Evolutionary conservation across 92 coral and sea anemone genomes (phyloP).

Genomic region (Virgularia gustaviana): DNA sequence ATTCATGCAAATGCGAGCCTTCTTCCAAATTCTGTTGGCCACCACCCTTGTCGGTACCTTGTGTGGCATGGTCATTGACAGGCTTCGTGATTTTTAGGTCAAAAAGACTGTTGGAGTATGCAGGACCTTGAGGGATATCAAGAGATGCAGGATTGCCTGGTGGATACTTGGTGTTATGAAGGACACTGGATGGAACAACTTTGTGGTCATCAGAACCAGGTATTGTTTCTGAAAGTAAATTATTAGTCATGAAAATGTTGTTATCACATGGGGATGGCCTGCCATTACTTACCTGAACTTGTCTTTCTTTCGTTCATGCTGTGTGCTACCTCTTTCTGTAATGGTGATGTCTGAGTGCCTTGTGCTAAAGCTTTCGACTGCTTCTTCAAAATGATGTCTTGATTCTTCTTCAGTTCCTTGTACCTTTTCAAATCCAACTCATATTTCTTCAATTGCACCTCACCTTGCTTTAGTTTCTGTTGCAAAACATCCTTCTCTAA

Average conservation of each 20-base stretch:
- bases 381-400: slow-evolving; percentile 6
- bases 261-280: too few relatives aligned
- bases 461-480: slow-evolving; percentile 11
- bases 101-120: slow-evolving; percentile 54
- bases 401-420: slow-evolving; percentile 3
- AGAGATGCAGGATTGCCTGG: neutral
- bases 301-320: too few relatives aligned
- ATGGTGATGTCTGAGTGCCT: slow-evolving; percentile 26
- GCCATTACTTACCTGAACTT: too few relatives aligned
- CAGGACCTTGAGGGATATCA: slow-evolving; percentile 17
- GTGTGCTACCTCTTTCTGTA: too few relatives aligned
- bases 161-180: neutral
- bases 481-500: slow-evolving; percentile 60
- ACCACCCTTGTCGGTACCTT: neutral
- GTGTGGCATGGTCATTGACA: neutral
- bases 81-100: slow-evolving; percentile 39
- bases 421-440: slow-evolving; percentile 9
- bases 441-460: slow-evolving; percentile 26
- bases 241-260: too few relatives aligned
- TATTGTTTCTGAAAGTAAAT: too few relatives aligned
- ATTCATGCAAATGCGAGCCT: slow-evolving; percentile 15
- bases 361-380: slow-evolving; percentile 19
- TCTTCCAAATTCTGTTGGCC: neutral
- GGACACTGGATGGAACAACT: too few relatives aligned
- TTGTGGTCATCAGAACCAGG: too few relatives aligned